Evolutionary conservation across 2,113 vertebrate species (phyloP), one percentile per base, ranked within the genome.

Genomic region (Hylia prasina): DNA sequence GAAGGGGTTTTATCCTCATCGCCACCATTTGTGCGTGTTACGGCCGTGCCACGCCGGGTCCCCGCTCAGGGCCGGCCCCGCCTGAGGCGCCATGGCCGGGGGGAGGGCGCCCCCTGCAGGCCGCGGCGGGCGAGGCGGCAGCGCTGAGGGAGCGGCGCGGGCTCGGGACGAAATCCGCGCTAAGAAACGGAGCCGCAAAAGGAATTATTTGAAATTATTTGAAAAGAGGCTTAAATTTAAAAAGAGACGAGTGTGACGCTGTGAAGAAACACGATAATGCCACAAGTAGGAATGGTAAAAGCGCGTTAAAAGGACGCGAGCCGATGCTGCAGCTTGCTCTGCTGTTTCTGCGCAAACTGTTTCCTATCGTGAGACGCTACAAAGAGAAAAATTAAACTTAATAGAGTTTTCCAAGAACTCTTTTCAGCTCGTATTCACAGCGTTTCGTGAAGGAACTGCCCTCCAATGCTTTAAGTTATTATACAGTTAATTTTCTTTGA

Each of bases 41-140:
- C 64, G 30, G 56, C 30, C 21, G 8, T 1, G 21, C 15, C 65
- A 2, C 16, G 7, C 15, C 85, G 2, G 48, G 35, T 22, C 14
- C 35, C 68, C 80, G 22, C 61, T 50, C 16, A 13, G 39, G n/a
- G 35, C 65, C 80, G 31, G 80, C 47, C 28, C 35, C n/a, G 50
- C 69, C 24, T n/a, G 20, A 19, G 72, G n/a, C 40, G 22, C 5
- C 61, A 97, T 97, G 95, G 88, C 94, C 98, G 96, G 88, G 97
- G 68, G 94, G 93, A 97, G 44, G 95, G 84, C 95, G 96, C 98
- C 98, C 98, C 98, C 98, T 98, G 97, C 90, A 91, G 98, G 97
- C 54, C 79, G 40, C 45, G 17, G 3, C 10, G 40, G 58, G 66
- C 24, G 80, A 81, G 80, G 40, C 72, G 45, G 63, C 35, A 69